Conservation (phyloP, 2,797 vertebrate genomes). For the Acanthis flammea region DNA sequence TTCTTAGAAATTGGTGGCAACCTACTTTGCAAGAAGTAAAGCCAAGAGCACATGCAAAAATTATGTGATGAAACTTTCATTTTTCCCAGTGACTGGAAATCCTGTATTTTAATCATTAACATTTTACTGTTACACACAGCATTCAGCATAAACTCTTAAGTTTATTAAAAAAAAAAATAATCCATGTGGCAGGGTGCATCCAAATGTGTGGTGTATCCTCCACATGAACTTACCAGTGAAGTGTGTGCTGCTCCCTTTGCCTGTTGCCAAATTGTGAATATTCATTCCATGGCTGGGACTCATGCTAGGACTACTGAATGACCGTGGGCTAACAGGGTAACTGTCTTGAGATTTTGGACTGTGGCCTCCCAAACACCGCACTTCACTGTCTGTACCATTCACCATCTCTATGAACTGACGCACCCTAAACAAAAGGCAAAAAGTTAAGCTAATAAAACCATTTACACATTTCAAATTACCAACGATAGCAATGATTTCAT, state of each 20-base stretch:
- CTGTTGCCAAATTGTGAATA: constrained; percentile 76
- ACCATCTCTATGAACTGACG: constrained; percentile 87
- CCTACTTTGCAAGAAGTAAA: background rate
- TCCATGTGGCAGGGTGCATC: rapidly evolving
- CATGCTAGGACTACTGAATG: constrained; percentile 88
- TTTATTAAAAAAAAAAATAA: background rate
- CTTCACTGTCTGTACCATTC: constrained; percentile 85
- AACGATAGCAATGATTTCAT: background rate
- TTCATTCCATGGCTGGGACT: constrained; percentile 80
- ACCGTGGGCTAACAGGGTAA: constrained; percentile 80
- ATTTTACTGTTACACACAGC: background rate
- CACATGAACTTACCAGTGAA: constrained; percentile 70
- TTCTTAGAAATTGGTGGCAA: background rate
- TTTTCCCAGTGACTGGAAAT: background rate
- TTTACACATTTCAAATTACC: background rate
- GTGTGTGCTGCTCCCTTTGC: constrained; percentile 83
- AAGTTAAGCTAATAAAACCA: constrained; percentile 36
- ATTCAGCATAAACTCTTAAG: background rate
- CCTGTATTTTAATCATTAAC: background rate
- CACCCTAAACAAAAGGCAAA: constrained; percentile 75
- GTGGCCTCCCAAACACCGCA: constrained; percentile 83
- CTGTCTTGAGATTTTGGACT: constrained; percentile 85
- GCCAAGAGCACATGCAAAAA: background rate
- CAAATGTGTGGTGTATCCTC: background rate
- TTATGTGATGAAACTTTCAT: background rate